Percentiles rank a stretch among this genome's conserved stretches.
Evolutionary conservation across 2,888 invertebrate genomes (phyloP).

Genomic region (Conistra vaccinii): DNA sequence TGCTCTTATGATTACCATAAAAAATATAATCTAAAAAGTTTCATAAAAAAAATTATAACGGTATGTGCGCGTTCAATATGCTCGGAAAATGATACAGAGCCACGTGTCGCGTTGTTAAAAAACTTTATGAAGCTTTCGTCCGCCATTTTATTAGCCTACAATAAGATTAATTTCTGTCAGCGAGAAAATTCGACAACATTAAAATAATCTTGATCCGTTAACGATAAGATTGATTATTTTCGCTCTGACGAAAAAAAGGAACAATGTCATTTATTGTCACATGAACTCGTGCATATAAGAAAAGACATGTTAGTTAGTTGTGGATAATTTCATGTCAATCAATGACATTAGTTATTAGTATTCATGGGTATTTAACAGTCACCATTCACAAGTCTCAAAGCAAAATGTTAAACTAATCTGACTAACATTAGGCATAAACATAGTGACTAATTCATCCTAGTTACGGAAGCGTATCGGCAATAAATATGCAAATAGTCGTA

Average conservation of each 20-base stretch:
- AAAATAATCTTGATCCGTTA: not conserved
- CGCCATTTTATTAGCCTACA: not conserved
- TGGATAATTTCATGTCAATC: no score
- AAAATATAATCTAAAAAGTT: slow-evolving; percentile 55
- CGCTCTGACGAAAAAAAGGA: not conserved
- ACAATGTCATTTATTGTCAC: not conserved
- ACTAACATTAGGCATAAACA: slow-evolving; percentile 21
- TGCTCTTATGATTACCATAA: slow-evolving; percentile 55
- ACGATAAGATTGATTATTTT: not conserved
- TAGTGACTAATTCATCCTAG: slow-evolving; percentile 70
- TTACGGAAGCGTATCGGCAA: slow-evolving; percentile 77
- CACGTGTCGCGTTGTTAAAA: slow-evolving; percentile 70
- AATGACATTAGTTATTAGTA: no score
- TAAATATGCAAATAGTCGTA: slow-evolving; percentile 80
- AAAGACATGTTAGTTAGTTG: not conserved
- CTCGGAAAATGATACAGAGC: slow-evolving; percentile 68
- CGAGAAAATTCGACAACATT: no score
- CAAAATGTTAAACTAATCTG: not conserved
- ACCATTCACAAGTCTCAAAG: no score
- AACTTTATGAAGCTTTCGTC: slow-evolving; percentile 10
- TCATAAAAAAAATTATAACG: slow-evolving; percentile 59
- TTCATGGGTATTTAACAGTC: not conserved
- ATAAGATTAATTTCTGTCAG: not conserved
- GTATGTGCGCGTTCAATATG: slow-evolving; percentile 76
- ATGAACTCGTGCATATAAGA: not conserved